Evolutionary conservation across 2,113 vertebrate species (phyloP), one percentile per base, ranked within the genome.

Genomic region (Pelecanus crispus): DNA sequence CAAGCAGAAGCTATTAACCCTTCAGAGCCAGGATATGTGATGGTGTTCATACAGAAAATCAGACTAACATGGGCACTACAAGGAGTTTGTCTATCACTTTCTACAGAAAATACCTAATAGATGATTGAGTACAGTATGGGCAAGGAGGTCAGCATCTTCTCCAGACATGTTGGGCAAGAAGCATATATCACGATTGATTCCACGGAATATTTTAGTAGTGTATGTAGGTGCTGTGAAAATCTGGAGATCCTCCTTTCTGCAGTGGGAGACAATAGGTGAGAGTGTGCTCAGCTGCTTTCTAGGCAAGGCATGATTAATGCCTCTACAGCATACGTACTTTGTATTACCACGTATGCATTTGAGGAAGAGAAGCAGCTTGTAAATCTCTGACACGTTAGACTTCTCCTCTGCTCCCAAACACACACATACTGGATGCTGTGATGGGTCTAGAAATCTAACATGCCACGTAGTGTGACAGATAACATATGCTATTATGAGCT

Each of bases 121-220:
- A 18, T 12, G 21, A 10, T 2, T 49, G 8, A 58, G 20, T 44
- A 34, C 7, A 59, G 3, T n/a, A 31, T 13, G 20, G 32, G 16
- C 52, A 59, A 72, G 52, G 50, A 71, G 28, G 20, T 34, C 40
- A 86, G 9, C 8, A 3, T 36, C 29, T 59, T 47, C 66, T 52
- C 36, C 72, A 81, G 34, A 40, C 4, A 7, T 3, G 1, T 0
- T 55, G 52, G 28, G 9, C 11, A 32, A 50, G 49, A 31, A 40
- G 4, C 9, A 17, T 2, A 0, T 16, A 3, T 10, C 18, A 18
- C 1, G 0, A 8, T 9, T 47, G 58, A 65, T 42, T 61, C 11
- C 40, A 10, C 34, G 31, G 56, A 22, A 17, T 8, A 11, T 55
- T 82, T 72, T 47, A 9, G 24, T 25, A 36, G 11, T 14, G 6